Base-by-base conservation (phyloP, 2,113 vertebrate species). In the Phaethornis superciliosus region DNA sequence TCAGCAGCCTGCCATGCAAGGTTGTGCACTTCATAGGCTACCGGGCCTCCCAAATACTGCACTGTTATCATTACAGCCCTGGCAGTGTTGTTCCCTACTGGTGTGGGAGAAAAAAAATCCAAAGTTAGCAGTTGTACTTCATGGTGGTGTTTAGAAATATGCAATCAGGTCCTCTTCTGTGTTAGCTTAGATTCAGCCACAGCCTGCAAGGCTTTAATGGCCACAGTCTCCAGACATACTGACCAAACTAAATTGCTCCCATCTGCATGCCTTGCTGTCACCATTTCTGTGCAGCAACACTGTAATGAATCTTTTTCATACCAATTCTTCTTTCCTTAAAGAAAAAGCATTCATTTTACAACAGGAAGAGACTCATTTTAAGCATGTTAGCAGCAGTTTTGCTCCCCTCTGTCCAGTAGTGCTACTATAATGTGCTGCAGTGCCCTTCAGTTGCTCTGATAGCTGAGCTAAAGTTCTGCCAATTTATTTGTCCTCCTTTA, bases 1-100 rank as follows among this genome's bases (percentile, higher is more conserved):
- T 78, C n/a, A 93, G 82, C 90, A 94, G 93, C 59, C 72, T 91
- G 52, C 88, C 93, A 90, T 59, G 80, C 72, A 91, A 93, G 86
- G 82, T 68, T 90, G 83, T 93, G 82, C 67, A 76, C 88, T 91
- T 93, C 85, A 93, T 75, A 93, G 85, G 93, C 87, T 72, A 33
- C 56, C 93, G 85, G 80, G 74, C 92, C 86, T 93, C 93, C 85
- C 68, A 77, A 72, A 55, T 80, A 47, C 16, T 51, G 89, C 51
- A 88, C 67, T 85, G 28, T 93, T 81, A 84, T 65, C 94, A 33
- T 76, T 37, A 87, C 55, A 71, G 77, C 70, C 65, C 85, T 52
- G 46, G 63, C 74, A 82, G 65, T 5, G 24, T 4, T 72, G 85
- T 49, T 84, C 81, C 60, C 88, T 82, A 68, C 80, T 85, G 77